These are phyloP conservation scores for Sterrhoptilus dennistouni DNA, from an alignment of 2,113 vertebrate genomes.

Conservation along the genomic window DNA sequence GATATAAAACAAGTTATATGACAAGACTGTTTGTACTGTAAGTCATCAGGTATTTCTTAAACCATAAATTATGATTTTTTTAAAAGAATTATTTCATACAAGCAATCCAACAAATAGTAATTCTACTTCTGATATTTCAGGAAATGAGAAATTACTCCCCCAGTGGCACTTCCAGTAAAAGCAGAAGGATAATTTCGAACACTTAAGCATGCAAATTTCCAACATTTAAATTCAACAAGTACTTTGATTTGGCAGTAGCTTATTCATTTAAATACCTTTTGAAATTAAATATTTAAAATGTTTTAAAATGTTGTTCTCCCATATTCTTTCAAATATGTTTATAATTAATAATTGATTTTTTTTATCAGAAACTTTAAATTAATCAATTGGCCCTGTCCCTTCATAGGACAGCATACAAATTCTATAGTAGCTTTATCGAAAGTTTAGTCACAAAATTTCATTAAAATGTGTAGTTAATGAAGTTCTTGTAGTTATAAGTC, in stretches of 20 bases:
- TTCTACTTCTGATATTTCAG: slow-evolving; percentile 21
- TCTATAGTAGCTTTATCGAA: not conserved
- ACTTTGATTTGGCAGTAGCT: not conserved
- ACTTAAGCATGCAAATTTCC: slow-evolving; percentile 35
- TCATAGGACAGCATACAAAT: not conserved
- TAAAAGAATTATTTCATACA: slow-evolving; percentile 27
- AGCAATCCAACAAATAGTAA: slow-evolving; percentile 37
- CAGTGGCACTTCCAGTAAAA: slow-evolving; percentile 18
- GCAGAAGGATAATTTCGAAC: slow-evolving; percentile 30
- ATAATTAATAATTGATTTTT: not conserved
- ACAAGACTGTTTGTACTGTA: slow-evolving; percentile 38
- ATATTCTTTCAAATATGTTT: not conserved
- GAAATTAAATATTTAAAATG: slow-evolving; percentile 36
- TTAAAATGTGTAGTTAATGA: not conserved
- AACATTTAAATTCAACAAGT: slow-evolving; percentile 21
- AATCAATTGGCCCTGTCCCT: not conserved
- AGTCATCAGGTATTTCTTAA: slow-evolving; percentile 58
- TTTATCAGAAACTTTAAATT: not conserved
- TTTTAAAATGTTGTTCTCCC: not conserved
- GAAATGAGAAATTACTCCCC: slow-evolving; percentile 40
- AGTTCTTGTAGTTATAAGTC: not conserved
- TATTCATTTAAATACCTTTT: not conserved
- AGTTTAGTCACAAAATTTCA: not conserved
- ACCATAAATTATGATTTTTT: slow-evolving; percentile 37
- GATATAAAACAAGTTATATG: slow-evolving; percentile 55